These are phyloP conservation scores for Ophiothrix spiculata DNA, from an alignment of 35 echinoderm and acorn worm genomes.

Conservation along the genomic window DNA sequence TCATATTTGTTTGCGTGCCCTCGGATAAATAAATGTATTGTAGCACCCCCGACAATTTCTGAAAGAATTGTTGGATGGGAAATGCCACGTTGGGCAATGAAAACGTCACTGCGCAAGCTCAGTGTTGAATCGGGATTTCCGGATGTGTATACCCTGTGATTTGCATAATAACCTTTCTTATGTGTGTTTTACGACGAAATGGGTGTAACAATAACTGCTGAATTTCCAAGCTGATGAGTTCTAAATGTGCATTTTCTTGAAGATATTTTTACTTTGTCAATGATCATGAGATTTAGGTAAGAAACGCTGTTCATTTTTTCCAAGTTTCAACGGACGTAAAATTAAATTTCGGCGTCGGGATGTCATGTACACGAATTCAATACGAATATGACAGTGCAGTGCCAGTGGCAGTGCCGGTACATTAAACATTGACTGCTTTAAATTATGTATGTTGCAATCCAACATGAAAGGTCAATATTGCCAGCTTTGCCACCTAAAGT, in stretches of 20 bases:
- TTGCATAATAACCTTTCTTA: conserved; percentile 9
- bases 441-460: no score
- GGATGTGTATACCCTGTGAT: conserved; percentile 3
- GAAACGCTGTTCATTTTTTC: no score
- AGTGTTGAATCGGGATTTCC: neutral
- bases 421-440: no score
- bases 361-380: no score
- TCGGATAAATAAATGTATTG: neutral
- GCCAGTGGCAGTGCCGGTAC: no score
- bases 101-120: neutral
- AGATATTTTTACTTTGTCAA: neutral
- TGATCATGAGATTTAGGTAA: conserved; percentile 15
- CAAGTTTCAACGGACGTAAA: no score
- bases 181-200: neutral
- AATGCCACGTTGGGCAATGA: conserved; percentile 8
- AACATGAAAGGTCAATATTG: no score
- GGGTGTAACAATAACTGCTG: neutral
- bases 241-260: neutral
- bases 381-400: no score
- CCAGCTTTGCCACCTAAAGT: no score
- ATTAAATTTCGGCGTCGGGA: no score
- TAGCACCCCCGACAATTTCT: neutral
- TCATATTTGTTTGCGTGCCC: no score
- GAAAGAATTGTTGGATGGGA: neutral
- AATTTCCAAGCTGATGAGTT: neutral